Percentiles rank a stretch among this genome's conserved stretches.
phyloP scores from a whole-genome alignment of 2,888 invertebrate species.

The Melinaea marsaeus region DNA sequence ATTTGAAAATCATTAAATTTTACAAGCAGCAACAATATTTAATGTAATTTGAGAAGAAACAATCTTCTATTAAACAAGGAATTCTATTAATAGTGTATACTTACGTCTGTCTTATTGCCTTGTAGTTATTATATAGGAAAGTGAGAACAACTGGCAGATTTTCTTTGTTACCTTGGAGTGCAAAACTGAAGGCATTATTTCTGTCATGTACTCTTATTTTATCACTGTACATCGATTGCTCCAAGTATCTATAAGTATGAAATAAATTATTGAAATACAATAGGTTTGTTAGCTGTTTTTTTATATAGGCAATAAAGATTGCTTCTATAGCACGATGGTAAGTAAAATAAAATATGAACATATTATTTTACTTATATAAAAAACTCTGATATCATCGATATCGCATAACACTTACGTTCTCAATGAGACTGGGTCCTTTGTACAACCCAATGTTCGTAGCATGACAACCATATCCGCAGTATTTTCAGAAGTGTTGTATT shows the following conservation, averaged over 20 bases:
- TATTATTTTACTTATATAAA: neutral
- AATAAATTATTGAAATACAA: neutral
- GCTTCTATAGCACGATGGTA: neutral
- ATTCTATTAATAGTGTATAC: conserved; percentile 26
- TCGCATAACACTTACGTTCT: conserved; percentile 46
- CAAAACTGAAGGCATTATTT: conserved; percentile 64
- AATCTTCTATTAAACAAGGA: neutral
- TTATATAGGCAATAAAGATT: neutral
- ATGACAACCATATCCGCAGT: conserved; percentile 78
- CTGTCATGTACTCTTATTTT: conserved; percentile 71
- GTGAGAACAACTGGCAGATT: conserved; percentile 74
- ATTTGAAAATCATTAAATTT: too few relatives aligned
- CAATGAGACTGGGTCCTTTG: conserved; percentile 45
- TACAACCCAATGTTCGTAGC: conserved; percentile 71
- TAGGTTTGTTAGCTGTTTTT: neutral
- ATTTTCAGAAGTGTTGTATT: conserved; percentile 79
- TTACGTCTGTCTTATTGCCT: conserved; percentile 49
- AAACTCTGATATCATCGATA: neutral
- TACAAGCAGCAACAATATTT: neutral
- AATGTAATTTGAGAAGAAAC: neutral
- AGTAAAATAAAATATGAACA: too few relatives aligned
- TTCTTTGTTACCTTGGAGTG: conserved; percentile 75
- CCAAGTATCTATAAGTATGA: conserved; percentile 65
- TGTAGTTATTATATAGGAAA: conserved; percentile 62
- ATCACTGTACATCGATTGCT: conserved; percentile 60